These are phyloP conservation scores for Epizoanthus ramosus DNA, from an alignment of 92 coral and sea anemone species.

Conservation along the genomic window DNA sequence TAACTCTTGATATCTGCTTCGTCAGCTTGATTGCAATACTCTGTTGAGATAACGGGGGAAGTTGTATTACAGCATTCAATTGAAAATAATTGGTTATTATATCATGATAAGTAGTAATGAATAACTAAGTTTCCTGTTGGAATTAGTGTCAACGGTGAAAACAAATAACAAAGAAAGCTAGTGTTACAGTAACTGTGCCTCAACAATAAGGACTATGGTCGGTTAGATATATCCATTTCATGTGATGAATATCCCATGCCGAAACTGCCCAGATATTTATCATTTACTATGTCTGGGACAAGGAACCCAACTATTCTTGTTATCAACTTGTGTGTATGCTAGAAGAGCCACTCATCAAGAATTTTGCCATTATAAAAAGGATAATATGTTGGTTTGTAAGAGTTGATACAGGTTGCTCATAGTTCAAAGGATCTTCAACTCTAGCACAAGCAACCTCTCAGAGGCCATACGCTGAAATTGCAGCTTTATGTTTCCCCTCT, in stretches of 20 bases:
- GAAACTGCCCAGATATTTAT: no score
- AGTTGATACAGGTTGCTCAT: background rate
- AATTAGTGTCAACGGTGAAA: background rate
- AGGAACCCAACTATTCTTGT: no score
- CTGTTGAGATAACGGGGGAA: slow-evolving; percentile 22
- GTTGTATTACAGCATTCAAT: background rate
- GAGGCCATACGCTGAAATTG: slow-evolving; percentile 66
- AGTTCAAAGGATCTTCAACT: slow-evolving; percentile 36
- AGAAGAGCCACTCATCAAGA: background rate
- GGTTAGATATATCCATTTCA: no score
- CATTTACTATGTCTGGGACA: no score
- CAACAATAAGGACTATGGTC: no score
- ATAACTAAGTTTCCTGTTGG: background rate
- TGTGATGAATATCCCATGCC: no score
- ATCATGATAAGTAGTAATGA: background rate
- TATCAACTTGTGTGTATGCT: no score
- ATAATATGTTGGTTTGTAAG: background rate
- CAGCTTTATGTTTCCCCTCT: slow-evolving; percentile 30
- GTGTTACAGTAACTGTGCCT: no score
- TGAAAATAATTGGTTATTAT: background rate
- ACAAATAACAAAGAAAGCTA: no score
- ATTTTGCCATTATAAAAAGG: background rate
- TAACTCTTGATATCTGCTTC: slow-evolving; percentile 47
- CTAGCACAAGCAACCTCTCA: slow-evolving; percentile 56
- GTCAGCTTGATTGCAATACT: slow-evolving; percentile 64